Conservation (phyloP, 2,888 invertebrate species). For the Limnephilus rhombicus region DNA sequence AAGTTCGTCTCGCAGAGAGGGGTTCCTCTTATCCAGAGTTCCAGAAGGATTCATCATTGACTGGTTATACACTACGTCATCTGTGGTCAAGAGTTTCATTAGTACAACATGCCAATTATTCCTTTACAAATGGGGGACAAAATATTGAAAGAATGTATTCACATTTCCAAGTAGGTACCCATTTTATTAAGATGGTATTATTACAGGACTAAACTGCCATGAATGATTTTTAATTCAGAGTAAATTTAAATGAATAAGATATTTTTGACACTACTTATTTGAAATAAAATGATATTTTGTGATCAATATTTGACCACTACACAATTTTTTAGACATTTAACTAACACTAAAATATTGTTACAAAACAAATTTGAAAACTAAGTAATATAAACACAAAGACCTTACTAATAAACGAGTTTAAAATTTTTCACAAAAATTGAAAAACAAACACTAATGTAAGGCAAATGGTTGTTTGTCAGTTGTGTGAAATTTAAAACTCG, state of each 20-base stretch:
- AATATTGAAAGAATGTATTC: background rate
- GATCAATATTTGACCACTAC: background rate
- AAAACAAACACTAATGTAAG: no score
- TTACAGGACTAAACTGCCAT: background rate
- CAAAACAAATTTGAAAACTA: background rate
- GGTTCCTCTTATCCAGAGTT: slow-evolving; percentile 90
- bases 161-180: background rate
- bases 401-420: no score
- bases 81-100: slow-evolving; percentile 72
- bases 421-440: no score
- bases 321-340: background rate
- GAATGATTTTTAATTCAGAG: background rate
- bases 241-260: background rate
- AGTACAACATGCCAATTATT: slow-evolving; percentile 24
- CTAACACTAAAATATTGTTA: background rate
- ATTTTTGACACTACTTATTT: background rate
- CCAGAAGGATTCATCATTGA: slow-evolving; percentile 82
- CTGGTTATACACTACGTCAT: slow-evolving; percentile 95
- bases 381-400: background rate
- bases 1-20: slow-evolving; percentile 89
- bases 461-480: no score
- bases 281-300: background rate
- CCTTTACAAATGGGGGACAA: slow-evolving; percentile 57
- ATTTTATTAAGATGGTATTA: background rate
- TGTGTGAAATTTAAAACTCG: no score